These are phyloP conservation scores for Sylvia borin DNA, from an alignment of 2,797 vertebrate species.

Conservation along the genomic window DNA sequence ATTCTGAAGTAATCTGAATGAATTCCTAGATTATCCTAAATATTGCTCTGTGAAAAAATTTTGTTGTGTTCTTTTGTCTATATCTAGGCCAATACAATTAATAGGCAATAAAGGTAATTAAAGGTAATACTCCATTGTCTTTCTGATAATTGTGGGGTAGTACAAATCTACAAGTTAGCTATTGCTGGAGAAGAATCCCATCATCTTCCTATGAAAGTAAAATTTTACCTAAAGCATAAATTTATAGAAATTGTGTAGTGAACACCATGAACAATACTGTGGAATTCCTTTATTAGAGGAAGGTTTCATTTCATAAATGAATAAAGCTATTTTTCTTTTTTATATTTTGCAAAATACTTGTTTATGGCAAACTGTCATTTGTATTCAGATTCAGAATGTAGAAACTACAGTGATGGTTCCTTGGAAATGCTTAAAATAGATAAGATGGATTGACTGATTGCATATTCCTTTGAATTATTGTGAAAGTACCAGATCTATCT, in stretches of 20 bases:
- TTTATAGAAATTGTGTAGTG: neutral
- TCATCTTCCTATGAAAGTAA: neutral
- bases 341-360: conserved; percentile 24
- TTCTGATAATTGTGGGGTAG: neutral
- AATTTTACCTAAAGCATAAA: neutral
- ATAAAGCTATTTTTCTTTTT: neutral
- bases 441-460: conserved; percentile 52
- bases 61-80: neutral
- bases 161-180: neutral
- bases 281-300: neutral
- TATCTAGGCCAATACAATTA: neutral
- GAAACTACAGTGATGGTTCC: conserved; percentile 3
- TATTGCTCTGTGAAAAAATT: neutral
- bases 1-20: neutral
- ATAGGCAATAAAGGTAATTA: neutral
- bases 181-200: neutral
- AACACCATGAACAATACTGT: neutral
- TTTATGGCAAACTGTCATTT: conserved; percentile 40
- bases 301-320: neutral
- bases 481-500: conserved; percentile 49
- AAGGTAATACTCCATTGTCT: neutral
- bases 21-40: neutral
- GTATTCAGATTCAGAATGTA: conserved; percentile 13
- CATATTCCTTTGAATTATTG: conserved; percentile 62
- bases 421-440: conserved; percentile 55